phyloP scores from a whole-genome alignment of 2,113 vertebrate species.

The Coreoperca whiteheadi region DNA sequence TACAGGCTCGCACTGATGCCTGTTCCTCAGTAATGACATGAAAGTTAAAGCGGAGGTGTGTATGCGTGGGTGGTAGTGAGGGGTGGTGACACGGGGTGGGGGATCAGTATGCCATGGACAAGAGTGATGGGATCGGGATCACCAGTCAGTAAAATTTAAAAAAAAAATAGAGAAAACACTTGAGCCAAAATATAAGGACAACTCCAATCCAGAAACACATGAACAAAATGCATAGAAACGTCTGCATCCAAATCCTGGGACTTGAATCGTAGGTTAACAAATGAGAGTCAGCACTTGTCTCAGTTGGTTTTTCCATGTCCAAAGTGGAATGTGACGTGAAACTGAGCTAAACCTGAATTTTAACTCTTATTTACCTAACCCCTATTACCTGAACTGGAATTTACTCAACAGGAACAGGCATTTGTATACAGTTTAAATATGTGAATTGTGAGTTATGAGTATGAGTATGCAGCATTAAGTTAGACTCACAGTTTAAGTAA shows the following conservation, averaged over 20 bases:
- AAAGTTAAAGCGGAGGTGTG: slow-evolving; percentile 24
- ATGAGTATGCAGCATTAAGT: neutral
- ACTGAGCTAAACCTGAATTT: neutral
- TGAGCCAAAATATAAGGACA: slow-evolving; percentile 68
- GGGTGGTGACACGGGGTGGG: slow-evolving; percentile 30
- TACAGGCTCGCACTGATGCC: neutral
- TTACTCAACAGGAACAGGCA: neutral
- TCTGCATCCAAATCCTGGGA: slow-evolving; percentile 72
- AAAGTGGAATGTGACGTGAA: neutral
- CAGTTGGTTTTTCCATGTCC: neutral
- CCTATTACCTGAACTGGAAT: neutral
- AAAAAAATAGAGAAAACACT: neutral
- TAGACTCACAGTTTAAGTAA: neutral
- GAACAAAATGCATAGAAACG: slow-evolving; percentile 71
- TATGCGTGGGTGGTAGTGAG: slow-evolving; percentile 23
- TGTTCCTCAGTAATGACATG: neutral
- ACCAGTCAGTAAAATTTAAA: neutral
- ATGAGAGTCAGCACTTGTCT: slow-evolving; percentile 33
- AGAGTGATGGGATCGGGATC: neutral
- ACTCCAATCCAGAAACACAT: slow-evolving; percentile 67
- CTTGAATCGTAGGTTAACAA: slow-evolving; percentile 25
- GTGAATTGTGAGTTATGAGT: neutral
- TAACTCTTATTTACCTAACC: neutral
- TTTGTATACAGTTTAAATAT: neutral
- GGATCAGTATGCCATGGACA: slow-evolving; percentile 16